Evolutionary conservation across 2,113 vertebrate genomes (phyloP).

Genomic region (Heloderma charlesbogerti): DNA sequence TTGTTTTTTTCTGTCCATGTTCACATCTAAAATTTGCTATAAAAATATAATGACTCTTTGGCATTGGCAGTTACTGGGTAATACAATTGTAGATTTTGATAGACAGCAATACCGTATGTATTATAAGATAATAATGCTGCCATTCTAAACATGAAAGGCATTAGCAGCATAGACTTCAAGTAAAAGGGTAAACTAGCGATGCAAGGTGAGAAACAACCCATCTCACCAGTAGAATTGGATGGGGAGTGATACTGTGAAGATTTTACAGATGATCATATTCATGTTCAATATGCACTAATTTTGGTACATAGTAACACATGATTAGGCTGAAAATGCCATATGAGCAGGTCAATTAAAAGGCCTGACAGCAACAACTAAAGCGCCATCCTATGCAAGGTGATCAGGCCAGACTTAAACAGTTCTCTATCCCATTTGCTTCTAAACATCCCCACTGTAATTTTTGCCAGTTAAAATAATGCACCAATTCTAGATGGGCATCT

Average conservation of each 20-base stretch:
- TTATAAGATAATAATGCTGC: not conserved
- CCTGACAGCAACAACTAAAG: too few relatives aligned
- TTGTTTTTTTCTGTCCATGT: not conserved
- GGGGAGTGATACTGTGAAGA: not conserved
- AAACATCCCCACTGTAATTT: not conserved
- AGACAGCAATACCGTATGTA: not conserved
- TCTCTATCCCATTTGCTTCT: not conserved
- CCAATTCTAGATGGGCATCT: not conserved
- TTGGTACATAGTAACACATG: not conserved
- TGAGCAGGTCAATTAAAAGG: not conserved
- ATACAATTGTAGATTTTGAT: not conserved
- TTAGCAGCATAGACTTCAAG: not conserved
- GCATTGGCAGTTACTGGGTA: not conserved
- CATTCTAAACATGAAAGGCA: not conserved
- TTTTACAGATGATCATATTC: not conserved
- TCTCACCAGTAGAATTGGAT: not conserved
- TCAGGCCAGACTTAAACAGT: not conserved
- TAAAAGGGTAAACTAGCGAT: not conserved
- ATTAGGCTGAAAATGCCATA: not conserved
- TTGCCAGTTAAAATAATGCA: not conserved
- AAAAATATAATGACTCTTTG: not conserved
- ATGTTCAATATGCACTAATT: too few relatives aligned
- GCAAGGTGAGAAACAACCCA: not conserved
- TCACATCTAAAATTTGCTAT: slow-evolving; percentile 3
- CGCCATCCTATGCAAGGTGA: not conserved